Conservation (phyloP, 2,113 vertebrate species). For the Macroglossus sobrinus region DNA sequence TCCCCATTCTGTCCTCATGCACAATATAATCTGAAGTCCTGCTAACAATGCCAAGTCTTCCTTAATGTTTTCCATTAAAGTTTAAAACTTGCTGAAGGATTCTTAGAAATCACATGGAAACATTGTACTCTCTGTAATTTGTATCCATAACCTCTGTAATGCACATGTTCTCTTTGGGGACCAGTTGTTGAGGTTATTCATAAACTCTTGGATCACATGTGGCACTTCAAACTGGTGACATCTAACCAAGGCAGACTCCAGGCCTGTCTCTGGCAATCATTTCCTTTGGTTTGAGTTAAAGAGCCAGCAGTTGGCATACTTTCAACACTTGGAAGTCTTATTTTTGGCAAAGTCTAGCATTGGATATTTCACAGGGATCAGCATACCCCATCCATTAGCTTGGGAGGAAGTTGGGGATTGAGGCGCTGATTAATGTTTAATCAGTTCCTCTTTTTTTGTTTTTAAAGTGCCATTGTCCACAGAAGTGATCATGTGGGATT, state of each 20-base stretch:
- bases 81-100: slow-evolving; percentile 34
- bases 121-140: background rate
- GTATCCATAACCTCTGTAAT: slow-evolving; percentile 57
- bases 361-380: slow-evolving; percentile 57
- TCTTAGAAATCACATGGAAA: slow-evolving; percentile 23
- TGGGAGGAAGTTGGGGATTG: background rate
- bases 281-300: background rate
- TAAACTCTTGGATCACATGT: slow-evolving; percentile 42
- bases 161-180: slow-evolving; percentile 39
- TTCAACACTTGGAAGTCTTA: slow-evolving; percentile 34
- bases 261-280: slow-evolving; percentile 30
- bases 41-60: slow-evolving; percentile 21
- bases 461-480: slow-evolving; percentile 31
- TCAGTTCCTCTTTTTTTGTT: slow-evolving; percentile 25
- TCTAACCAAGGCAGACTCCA: slow-evolving; percentile 40
- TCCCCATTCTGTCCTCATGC: slow-evolving; percentile 52
- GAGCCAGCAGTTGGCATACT: slow-evolving; percentile 41
- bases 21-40: slow-evolving; percentile 61
- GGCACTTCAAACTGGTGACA: slow-evolving; percentile 42
- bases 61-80: slow-evolving; percentile 42
- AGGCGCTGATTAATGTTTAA: slow-evolving; percentile 80
- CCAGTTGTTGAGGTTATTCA: slow-evolving; percentile 35
- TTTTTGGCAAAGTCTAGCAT: slow-evolving; percentile 46
- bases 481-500: slow-evolving; percentile 47
- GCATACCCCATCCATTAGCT: background rate